Evolutionary conservation across 1,140 invertebrate genomes (phyloP).

Genomic region (Anastatus disparis): DNA sequence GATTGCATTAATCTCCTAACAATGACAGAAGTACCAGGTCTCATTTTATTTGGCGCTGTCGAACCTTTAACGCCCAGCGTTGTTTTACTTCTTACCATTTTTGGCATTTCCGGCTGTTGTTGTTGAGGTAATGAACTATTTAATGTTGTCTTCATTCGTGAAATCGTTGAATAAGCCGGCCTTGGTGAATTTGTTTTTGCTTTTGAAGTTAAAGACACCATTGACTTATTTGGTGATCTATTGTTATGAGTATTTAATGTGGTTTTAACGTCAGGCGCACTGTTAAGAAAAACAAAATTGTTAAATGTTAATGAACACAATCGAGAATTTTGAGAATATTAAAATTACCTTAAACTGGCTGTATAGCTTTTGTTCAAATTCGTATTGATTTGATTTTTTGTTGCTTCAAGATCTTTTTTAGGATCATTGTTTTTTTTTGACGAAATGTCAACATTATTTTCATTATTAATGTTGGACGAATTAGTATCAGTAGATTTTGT

Average conservation of each 20-base stretch:
- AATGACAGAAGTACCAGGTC: slow-evolving; percentile 54
- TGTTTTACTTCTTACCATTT: slow-evolving; percentile 61
- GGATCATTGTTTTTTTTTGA: slow-evolving; percentile 45
- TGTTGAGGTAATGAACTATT: slow-evolving; percentile 41
- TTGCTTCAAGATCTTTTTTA: slow-evolving; percentile 49
- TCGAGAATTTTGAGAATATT: too few species aligned
- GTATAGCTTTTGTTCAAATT: slow-evolving; percentile 37
- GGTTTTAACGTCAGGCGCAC: background rate
- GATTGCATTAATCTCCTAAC: slow-evolving; percentile 51
- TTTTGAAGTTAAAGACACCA: slow-evolving; percentile 32
- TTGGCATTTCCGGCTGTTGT: slow-evolving; percentile 51
- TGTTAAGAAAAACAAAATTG: background rate
- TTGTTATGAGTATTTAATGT: background rate
- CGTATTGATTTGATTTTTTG: slow-evolving; percentile 55
- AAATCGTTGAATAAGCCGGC: slow-evolving; percentile 65
- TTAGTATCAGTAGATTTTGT: slow-evolving; percentile 27
- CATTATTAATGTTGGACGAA: slow-evolving; percentile 29
- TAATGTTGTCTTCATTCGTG: slow-evolving; percentile 47
- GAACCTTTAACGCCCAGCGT: slow-evolving; percentile 56
- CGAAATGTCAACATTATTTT: slow-evolving; percentile 49
- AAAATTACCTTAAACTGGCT: slow-evolving; percentile 19
- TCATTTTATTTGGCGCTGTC: slow-evolving; percentile 45
- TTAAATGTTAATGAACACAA: too few species aligned
- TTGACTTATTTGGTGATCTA: slow-evolving; percentile 18
- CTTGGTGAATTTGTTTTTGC: slow-evolving; percentile 43